Evolutionary conservation across 1,140 invertebrate genomes (phyloP).

Genomic region (Drosophila erecta): DNA sequence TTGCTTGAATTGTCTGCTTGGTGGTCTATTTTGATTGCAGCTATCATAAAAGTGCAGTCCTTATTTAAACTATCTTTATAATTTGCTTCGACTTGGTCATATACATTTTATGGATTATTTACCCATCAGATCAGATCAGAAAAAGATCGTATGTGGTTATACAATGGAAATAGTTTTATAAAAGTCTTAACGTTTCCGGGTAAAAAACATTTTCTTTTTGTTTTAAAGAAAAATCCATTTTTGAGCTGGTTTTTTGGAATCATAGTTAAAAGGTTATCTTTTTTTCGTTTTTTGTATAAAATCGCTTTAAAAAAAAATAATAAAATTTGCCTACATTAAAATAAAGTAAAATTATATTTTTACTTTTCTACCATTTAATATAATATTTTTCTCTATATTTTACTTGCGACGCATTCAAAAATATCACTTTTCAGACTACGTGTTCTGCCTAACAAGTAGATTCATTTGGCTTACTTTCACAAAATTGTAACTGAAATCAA

Average conservation of each 20-base stretch:
- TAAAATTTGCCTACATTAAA: background rate
- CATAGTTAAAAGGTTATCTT: background rate
- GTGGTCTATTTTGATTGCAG: background rate
- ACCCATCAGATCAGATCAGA: background rate
- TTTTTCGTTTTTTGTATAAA: background rate
- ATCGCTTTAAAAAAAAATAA: background rate
- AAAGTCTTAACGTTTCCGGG: background rate
- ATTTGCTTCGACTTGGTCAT: background rate
- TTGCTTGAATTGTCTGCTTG: background rate
- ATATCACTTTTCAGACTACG: constrained; percentile 1
- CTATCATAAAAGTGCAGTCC: constrained; percentile 1
- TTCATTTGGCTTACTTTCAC: background rate
- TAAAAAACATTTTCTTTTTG: background rate
- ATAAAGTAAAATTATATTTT: background rate
- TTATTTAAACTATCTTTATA: background rate
- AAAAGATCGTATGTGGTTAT: background rate
- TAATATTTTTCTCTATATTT: background rate
- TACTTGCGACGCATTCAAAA: background rate
- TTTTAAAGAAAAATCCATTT: background rate
- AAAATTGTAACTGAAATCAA: too few relatives aligned
- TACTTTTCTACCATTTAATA: background rate
- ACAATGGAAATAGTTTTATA: background rate
- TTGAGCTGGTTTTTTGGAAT: background rate
- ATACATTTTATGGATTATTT: background rate
- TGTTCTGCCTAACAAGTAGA: too few relatives aligned